phyloP scores from a whole-genome alignment of 2,888 invertebrate species.

The Stenotaenia linearis region DNA sequence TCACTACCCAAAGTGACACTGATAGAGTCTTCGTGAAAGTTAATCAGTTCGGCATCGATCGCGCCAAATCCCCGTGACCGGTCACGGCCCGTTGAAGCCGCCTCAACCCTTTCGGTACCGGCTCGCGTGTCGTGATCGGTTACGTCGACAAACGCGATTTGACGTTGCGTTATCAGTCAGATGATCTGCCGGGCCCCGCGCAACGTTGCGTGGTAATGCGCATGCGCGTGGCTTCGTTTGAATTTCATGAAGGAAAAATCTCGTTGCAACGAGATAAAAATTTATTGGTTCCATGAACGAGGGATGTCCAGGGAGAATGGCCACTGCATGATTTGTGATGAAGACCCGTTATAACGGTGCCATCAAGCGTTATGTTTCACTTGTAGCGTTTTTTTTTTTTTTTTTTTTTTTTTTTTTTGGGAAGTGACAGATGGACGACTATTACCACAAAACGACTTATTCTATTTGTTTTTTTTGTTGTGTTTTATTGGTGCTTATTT shows the following conservation, averaged over 20 bases:
- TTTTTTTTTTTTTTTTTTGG: too few relatives aligned
- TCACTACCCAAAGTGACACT: background rate
- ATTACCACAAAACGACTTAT: background rate
- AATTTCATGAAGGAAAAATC: background rate
- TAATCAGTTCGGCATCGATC: background rate
- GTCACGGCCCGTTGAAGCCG: background rate
- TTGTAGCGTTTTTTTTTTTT: too few relatives aligned
- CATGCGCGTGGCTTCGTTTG: background rate
- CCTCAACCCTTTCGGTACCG: background rate
- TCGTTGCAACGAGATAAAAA: slow-evolving; percentile 43
- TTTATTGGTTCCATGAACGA: slow-evolving; percentile 47
- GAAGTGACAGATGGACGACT: too few relatives aligned
- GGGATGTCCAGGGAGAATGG: too few relatives aligned
- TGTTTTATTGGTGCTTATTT: background rate
- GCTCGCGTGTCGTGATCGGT: background rate
- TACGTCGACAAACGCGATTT: background rate
- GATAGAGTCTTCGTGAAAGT: background rate
- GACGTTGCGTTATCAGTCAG: background rate
- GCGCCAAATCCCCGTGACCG: background rate
- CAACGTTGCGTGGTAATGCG: background rate
- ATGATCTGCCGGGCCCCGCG: too few relatives aligned
- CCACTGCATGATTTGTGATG: too few relatives aligned
- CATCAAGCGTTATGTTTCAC: too few relatives aligned
- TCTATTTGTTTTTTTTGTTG: background rate
- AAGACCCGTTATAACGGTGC: too few relatives aligned